Base-by-base conservation (phyloP, 2,888 invertebrate genomes). In the Muschampia plurimacula region DNA sequence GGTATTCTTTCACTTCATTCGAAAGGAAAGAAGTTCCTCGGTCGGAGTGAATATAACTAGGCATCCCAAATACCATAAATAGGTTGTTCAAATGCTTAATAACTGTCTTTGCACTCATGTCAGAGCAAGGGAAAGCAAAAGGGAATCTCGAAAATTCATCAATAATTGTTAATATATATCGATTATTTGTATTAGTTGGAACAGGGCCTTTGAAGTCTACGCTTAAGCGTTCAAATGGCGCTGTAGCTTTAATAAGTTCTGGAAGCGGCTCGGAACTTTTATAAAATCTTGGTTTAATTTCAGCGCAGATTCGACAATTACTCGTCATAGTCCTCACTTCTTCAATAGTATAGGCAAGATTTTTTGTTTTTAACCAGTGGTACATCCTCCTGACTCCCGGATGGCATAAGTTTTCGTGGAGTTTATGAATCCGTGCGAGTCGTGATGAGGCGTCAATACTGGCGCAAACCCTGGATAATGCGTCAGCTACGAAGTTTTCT, bases 191-290 rank as follows among this genome's bases (percentile, higher is more conserved):
- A 41, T 68, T 67, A 0, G 73, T 69, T 15, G 76, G 75, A 9
- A 78, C 10, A 7, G 78, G 74, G 2, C 76, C 77, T 63, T 78
- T 77, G 44, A 76, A 78, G 46, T 76, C 78, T 4, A 76, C 63
- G 44, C 55, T 75, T 44, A 77, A 44, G 6, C 78, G 36, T 72
- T 77, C 76, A 65, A 78, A 77, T 13, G 76, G 74, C 4, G 75
- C 59, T 7, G 44, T 72, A 1, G 75, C 77, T 64, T 77, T 77
- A 13, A 77, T 72, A 41, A 75, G 68, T 62, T 59, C 39, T 7
- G 71, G 12, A 41, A 9, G 9, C 3, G 22, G n/a, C 22, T 55
- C 55, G 10, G 55, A 22, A 55, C 2, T 55, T 63, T 66, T 64
- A 0, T 67, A 60, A 32, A 66, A 77, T 55, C 75, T 64, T 15